A percentile compares a stretch with the other conserved stretches of the same genome.
phyloP scores from a whole-genome alignment of 2,113 vertebrate genomes.

The Aramus guarauna region DNA sequence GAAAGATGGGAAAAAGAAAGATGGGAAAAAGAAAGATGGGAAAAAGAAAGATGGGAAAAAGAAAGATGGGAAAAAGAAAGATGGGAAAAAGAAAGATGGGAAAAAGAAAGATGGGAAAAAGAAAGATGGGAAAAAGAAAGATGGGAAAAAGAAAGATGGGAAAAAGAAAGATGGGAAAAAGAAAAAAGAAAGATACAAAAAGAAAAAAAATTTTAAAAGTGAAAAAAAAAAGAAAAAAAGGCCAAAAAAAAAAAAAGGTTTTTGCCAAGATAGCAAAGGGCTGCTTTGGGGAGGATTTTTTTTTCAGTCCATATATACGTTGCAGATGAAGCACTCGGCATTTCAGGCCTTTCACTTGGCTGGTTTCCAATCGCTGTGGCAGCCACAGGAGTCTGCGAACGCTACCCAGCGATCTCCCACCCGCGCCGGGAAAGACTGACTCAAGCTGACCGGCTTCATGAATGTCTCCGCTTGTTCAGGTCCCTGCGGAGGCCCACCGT shows the following conservation, averaged over 20 bases:
- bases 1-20: too few relatives aligned
- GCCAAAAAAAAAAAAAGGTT: too few relatives aligned
- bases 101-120: too few relatives aligned
- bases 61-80: too few relatives aligned
- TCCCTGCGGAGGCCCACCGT: not conserved
- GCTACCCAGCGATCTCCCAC: not conserved
- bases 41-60: not conserved
- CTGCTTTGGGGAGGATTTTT: not conserved
- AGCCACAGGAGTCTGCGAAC: not conserved
- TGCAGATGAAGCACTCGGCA: not conserved
- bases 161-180: too few relatives aligned
- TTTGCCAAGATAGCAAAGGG: not conserved
- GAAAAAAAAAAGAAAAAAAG: too few relatives aligned
- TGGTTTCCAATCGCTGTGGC: not conserved
- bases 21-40: too few relatives aligned
- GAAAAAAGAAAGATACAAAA: too few relatives aligned
- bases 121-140: too few relatives aligned
- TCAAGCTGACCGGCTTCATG: not conserved
- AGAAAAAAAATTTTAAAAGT: too few relatives aligned
- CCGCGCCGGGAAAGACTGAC: not conserved
- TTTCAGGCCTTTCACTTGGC: not conserved
- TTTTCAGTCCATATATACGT: not conserved
- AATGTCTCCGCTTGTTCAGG: not conserved
- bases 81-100: not conserved
- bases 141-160: too few relatives aligned